Percentiles rank a stretch among this genome's conserved stretches.
Evolutionary conservation across 1,140 invertebrate species (phyloP).

Genomic region (Vollenhovia emeryi): DNA sequence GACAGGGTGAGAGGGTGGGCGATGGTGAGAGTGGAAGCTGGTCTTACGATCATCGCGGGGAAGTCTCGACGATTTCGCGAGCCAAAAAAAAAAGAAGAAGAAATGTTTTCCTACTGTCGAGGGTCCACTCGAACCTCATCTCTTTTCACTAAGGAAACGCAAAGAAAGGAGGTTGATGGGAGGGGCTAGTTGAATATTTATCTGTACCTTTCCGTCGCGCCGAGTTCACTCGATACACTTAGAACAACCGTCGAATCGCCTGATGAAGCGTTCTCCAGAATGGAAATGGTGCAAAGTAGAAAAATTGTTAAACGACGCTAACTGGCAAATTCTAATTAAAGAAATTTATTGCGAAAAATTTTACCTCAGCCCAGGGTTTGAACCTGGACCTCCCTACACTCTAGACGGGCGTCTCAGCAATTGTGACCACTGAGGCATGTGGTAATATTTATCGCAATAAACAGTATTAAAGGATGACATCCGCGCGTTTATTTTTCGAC

Average conservation of each 20-base stretch:
- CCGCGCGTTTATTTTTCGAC: too few relatives aligned
- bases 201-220: slow-evolving; percentile 51
- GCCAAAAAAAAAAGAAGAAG: slow-evolving; percentile 45
- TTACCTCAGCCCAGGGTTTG: too few relatives aligned
- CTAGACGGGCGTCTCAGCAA: too few relatives aligned
- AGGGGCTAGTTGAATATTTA: slow-evolving; percentile 67
- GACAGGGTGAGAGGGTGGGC: background rate
- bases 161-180: slow-evolving; percentile 2
- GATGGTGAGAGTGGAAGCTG: slow-evolving; percentile 10
- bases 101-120: slow-evolving; percentile 53
- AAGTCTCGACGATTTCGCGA: slow-evolving; percentile 20
- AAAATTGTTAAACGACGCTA: too few relatives aligned
- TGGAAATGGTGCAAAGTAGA: slow-evolving; percentile 9
- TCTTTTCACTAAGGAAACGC: background rate
- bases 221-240: slow-evolving; percentile 60
- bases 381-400: too few relatives aligned
- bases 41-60: slow-evolving; percentile 58
- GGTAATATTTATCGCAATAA: too few relatives aligned
- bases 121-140: slow-evolving; percentile 61
- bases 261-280: slow-evolving; percentile 1
- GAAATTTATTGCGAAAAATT: too few relatives aligned
- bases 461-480: too few relatives aligned
- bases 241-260: slow-evolving; percentile 36
- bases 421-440: too few relatives aligned
- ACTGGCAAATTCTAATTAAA: too few relatives aligned